Conservation (phyloP, 2,797 vertebrate species). For the Rhinogobio ventralis region DNA sequence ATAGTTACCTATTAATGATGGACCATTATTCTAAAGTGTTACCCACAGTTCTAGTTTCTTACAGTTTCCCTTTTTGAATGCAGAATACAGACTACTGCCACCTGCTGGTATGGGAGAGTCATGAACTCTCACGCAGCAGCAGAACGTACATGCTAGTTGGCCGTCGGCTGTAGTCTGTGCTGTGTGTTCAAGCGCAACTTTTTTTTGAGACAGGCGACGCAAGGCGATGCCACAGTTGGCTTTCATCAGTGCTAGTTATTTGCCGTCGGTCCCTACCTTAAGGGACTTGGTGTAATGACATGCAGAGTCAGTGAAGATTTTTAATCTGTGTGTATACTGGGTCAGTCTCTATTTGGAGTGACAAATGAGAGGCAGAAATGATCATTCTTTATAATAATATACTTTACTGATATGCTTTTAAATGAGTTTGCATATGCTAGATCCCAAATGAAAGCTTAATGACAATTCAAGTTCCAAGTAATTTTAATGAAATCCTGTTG, state of each 20-base stretch:
- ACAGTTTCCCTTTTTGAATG: neutral
- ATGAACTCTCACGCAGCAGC: neutral
- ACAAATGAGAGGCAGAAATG: neutral
- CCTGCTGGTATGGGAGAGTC: neutral
- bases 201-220: neutral
- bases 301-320: neutral
- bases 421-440: neutral
- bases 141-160: neutral
- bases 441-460: neutral
- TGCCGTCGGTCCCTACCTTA: neutral
- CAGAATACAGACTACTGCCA: neutral
- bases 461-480: neutral
- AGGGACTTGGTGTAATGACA: neutral
- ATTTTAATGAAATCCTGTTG: neutral
- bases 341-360: neutral
- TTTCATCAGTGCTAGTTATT: neutral
- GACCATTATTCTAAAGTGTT: too few species aligned
- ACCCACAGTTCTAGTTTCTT: neutral
- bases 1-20: too few species aligned
- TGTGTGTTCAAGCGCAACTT: neutral
- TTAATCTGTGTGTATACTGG: neutral
- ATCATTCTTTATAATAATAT: neutral
- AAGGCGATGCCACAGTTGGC: neutral
- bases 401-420: neutral
- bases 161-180: neutral